Conservation (phyloP, 23 tunicate species). For the Trididemnum clinides region DNA sequence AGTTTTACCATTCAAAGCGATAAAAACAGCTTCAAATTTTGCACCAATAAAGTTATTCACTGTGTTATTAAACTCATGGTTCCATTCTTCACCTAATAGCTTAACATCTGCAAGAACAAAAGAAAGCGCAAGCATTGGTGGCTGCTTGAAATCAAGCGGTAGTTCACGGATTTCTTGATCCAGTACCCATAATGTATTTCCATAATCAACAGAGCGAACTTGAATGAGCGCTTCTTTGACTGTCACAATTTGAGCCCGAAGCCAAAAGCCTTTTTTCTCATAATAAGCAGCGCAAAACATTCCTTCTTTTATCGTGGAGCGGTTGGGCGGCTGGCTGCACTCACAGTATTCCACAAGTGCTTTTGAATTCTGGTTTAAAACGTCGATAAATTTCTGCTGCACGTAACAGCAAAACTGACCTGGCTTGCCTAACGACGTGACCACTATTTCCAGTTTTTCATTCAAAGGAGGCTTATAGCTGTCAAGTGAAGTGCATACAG, state of each 20-base stretch:
- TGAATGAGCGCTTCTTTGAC: not conserved
- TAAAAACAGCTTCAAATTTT: conserved; percentile 29
- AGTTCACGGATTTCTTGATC: not conserved
- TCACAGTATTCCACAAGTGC: not conserved
- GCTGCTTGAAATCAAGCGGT: conserved; percentile 15
- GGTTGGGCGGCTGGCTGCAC: not conserved
- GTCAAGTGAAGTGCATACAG: not conserved
- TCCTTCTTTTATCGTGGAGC: not conserved
- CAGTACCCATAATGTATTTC: conserved; percentile 19
- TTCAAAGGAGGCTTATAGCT: not conserved
- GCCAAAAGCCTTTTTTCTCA: conserved; percentile 42
- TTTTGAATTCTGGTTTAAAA: not conserved
- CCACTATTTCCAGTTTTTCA: not conserved
- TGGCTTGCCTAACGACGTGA: not conserved
- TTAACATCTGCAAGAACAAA: conserved; percentile 27
- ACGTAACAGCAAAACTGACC: conserved; percentile 48
- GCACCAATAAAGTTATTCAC: not conserved
- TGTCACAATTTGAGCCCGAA: conserved; percentile 21
- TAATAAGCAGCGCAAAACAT: conserved; percentile 47
- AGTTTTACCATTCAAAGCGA: not conserved
- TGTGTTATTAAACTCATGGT: not conserved
- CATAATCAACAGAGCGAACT: conserved; percentile 58
- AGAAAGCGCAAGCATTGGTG: conserved; percentile 32
- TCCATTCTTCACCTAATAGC: not conserved
- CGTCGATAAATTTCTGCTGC: not conserved